phyloP scores from a whole-genome alignment of 2,888 invertebrate species.

The Dendrolimus pini region DNA sequence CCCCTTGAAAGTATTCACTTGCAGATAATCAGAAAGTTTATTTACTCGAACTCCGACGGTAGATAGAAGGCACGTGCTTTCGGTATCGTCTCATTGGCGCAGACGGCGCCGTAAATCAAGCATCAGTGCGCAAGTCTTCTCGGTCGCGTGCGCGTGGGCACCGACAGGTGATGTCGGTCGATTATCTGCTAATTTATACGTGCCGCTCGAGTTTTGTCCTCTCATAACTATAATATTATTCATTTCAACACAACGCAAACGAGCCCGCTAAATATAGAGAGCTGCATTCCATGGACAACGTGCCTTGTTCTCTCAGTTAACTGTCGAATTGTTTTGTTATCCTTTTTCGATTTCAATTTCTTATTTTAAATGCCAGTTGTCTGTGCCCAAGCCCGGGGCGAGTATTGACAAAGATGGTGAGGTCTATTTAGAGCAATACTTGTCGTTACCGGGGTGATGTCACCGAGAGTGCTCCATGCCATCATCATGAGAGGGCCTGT shows the following conservation, averaged over 20 bases:
- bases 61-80: conserved; percentile 39
- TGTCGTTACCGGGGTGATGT: conserved; percentile 54
- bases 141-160: conserved; percentile 47
- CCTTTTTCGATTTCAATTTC: conserved; percentile 47
- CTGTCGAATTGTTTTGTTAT: conserved; percentile 56
- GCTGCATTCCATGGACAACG: conserved; percentile 53
- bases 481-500: conserved; percentile 54
- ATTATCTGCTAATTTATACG: conserved; percentile 70
- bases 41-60: conserved; percentile 35
- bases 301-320: conserved; percentile 47
- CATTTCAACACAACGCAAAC: conserved; percentile 60
- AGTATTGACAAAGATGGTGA: conserved; percentile 11
- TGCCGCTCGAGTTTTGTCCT: conserved; percentile 62
- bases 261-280: conserved; percentile 66
- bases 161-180: conserved; percentile 58
- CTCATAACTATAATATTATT: conserved; percentile 54
- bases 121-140: conserved; percentile 17
- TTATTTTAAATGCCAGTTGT: conserved; percentile 52
- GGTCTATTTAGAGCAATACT: conserved; percentile 45
- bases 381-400: conserved; percentile 16
- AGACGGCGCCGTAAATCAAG: conserved; percentile 41
- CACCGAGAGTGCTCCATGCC: conserved; percentile 40
- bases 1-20: conserved; percentile 44
- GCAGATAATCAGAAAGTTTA: conserved; percentile 43
- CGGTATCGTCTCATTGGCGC: conserved; percentile 25